These are phyloP conservation scores for Hydrophis major DNA, from an alignment of 2,797 vertebrate genomes.

Conservation along the genomic window DNA sequence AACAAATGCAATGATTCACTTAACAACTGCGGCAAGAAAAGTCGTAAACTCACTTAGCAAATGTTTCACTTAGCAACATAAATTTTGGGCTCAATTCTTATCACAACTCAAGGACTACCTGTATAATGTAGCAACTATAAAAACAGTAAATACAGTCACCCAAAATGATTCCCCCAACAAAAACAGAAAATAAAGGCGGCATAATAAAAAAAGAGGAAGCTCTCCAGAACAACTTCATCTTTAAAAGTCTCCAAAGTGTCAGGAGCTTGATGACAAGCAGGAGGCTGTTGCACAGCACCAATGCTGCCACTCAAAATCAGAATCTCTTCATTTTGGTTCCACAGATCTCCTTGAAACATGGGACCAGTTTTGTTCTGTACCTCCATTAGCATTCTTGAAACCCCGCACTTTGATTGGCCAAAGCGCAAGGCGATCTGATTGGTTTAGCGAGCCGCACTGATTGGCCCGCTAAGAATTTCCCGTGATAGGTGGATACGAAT, in stretches of 20 bases:
- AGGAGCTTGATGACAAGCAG: neutral
- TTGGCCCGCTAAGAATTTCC: too few relatives aligned
- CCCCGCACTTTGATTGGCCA: too few relatives aligned
- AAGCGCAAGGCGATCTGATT: too few relatives aligned
- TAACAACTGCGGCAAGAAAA: neutral
- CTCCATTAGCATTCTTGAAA: too few relatives aligned
- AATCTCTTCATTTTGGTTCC: neutral
- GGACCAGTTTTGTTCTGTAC: neutral
- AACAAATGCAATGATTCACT: neutral
- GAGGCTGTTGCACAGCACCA: neutral
- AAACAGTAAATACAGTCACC: neutral
- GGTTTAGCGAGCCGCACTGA: too few relatives aligned
- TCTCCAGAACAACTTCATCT: neutral
- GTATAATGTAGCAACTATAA: neutral
- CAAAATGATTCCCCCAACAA: neutral
- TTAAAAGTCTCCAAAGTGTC: neutral
- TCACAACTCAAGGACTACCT: neutral
- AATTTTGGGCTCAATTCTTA: neutral
- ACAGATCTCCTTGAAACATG: neutral
- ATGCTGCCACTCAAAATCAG: neutral
- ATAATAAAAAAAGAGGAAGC: neutral
- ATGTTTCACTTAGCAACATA: neutral
- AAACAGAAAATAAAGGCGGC: neutral
- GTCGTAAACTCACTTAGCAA: too few relatives aligned
- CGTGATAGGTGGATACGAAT: too few relatives aligned